Base-by-base conservation (phyloP, 2,888 invertebrate species). In the Phaonia tiefii region DNA sequence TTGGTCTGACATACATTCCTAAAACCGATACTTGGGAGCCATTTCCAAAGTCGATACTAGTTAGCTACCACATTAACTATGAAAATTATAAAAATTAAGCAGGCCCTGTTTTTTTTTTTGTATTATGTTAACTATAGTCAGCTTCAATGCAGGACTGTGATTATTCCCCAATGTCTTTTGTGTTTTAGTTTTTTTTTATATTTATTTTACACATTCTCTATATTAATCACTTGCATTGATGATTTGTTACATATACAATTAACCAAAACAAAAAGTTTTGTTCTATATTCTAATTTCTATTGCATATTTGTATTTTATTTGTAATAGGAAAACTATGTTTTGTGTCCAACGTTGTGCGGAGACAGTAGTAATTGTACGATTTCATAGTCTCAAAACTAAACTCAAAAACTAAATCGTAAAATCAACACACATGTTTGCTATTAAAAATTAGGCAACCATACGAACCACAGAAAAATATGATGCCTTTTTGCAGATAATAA, bases 311-410 rank as follows among this genome's bases (percentile, higher is more conserved):
- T 85, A 80, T 85, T 63, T 84, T 86, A 86, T 85, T 85, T 85
- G 67, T 44, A 79, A 72, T 86, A 88, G 88, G 88, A 88, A 84
- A 86, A 85, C 84, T 90, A 87, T 87, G 85, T 86, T 84, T 85
- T 88, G 85, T 89, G 88, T 85, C 86, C 88, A 86, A 86, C 89
- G 83, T 84, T 88, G 85, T 88, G 90, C 84, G 86, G 87, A 83
- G 84, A 85, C 84, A 85, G 85, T 86, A 86, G 83, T 85, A 86
- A 85, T 84, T 87, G 86, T 86, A 85, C 85, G 80, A 86, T 87
- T 83, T 86, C 86, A 84, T 87, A 87, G 84, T 72, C 42, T 70
- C 54, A 75, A 44, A 58, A 44, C 7, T 22, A 75, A 82, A 46
- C 17, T 3, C 11, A 67, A 65, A n/a, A 54, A 54, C 15, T n/a